Evolutionary conservation across 2,888 invertebrate genomes (phyloP), one percentile per base, ranked within the genome.

Genomic region (Globia sparganii): DNA sequence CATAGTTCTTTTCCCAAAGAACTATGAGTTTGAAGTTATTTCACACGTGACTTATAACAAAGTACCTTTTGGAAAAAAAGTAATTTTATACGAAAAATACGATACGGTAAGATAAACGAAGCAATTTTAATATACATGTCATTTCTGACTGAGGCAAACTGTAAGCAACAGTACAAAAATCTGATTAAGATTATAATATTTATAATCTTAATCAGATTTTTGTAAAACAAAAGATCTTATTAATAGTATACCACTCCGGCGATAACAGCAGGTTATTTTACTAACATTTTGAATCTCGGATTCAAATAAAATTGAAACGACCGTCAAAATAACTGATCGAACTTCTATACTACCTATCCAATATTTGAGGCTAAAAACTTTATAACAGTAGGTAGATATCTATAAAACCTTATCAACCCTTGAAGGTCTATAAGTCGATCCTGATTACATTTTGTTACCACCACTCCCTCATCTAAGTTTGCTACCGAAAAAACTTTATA

Each of bases 371-470:
- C 18, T 43, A 43, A 49, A 34, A 71, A 67, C 71, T 78, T 62
- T 62, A 43, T 71, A 67, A 67, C 61, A 71, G 40, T 61, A 59
- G n/a, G 43, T 68, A 66, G 43, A 25, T 28, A 75, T 43, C 40
- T 49, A 83, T 83, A 78, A 78, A 80, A 71, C 67, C 61, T 49
- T 80, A 83, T 78, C 78, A 83, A 53, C 67, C 62, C 62, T 78
- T 58, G 49, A 71, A 77, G 58, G 70, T 40, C 78, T 70, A 72
- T 81, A 77, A 86, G 81, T 73, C 75, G 65, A 76, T 83, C 74
- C 75, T 86, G 80, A 84, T 82, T 84, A 79, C 72, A 82, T 81
- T 81, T 71, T 58, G 76, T 61, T 61, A 70, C 53, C 62, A 74
- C 76, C 71, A 71, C 67, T 68, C 62, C 69, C 53, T 73, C 66